Percentiles rank a stretch among this genome's conserved stretches.
Evolutionary conservation across 2,113 vertebrate species (phyloP).

Genomic region (Donacobius atricapilla): DNA sequence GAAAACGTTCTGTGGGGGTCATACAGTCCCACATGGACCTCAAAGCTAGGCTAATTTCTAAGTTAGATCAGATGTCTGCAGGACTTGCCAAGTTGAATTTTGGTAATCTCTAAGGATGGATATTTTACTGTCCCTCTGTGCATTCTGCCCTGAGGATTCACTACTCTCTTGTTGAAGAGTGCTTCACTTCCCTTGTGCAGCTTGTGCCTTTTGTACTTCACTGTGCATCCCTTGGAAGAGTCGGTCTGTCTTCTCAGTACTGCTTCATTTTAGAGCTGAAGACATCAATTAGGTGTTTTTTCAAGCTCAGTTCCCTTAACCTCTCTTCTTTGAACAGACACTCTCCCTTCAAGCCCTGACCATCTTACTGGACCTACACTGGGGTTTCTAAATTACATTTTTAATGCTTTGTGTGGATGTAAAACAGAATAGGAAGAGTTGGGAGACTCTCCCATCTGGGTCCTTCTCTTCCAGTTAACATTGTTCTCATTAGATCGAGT

Average conservation of each 20-base stretch:
- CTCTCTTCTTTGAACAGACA: background rate
- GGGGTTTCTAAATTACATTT: background rate
- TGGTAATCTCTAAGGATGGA: background rate
- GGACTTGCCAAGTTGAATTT: background rate
- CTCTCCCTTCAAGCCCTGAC: background rate
- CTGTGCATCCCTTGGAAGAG: background rate
- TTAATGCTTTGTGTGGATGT: background rate
- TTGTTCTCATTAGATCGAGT: background rate
- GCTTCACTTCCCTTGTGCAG: background rate
- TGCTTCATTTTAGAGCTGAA: background rate
- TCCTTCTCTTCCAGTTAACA: background rate
- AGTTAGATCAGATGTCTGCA: background rate
- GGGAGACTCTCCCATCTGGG: background rate
- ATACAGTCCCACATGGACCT: background rate
- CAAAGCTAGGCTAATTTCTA: background rate
- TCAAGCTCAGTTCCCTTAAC: background rate
- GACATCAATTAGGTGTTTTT: background rate
- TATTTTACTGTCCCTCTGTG: background rate
- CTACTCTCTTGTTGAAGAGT: background rate
- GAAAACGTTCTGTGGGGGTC: background rate
- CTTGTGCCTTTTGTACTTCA: background rate
- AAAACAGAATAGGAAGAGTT: background rate
- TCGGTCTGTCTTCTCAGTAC: background rate
- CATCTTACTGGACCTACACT: background rate
- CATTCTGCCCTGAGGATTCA: background rate